phyloP scores from a whole-genome alignment of 2,888 invertebrate species.

The Plebejus melissa region DNA sequence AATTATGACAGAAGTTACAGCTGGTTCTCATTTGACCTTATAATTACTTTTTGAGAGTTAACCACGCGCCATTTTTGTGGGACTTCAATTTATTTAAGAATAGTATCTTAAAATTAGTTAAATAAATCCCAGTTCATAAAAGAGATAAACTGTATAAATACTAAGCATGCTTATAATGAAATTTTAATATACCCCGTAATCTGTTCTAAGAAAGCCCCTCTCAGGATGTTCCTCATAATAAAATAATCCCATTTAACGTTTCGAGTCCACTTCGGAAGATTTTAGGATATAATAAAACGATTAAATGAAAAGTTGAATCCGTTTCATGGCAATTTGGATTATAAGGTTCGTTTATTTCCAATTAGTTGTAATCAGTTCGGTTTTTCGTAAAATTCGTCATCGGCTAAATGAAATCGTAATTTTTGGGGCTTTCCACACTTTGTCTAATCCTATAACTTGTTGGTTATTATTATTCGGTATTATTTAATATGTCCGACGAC shows the following conservation, averaged over 20 bases:
- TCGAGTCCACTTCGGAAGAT: conserved; percentile 13
- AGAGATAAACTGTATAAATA: neutral
- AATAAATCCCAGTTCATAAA: neutral
- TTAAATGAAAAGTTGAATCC: conserved; percentile 20
- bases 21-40: no score
- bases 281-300: conserved; percentile 22
- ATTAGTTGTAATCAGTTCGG: conserved; percentile 18
- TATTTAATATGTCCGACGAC: neutral
- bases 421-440: neutral
- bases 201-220: neutral
- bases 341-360: conserved; percentile 16
- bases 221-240: conserved; percentile 8
- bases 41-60: no score
- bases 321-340: conserved; percentile 10
- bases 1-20: no score
- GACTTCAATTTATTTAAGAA: no score
- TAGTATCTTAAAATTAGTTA: neutral
- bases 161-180: neutral
- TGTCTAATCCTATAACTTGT: neutral
- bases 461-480: neutral
- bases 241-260: conserved; percentile 20
- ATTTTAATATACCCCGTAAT: conserved; percentile 12
- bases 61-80: no score
- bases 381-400: conserved; percentile 2
- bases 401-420: neutral